These are phyloP conservation scores for Piliocolobus tephrosceles DNA, from an alignment of 2,113 vertebrate genomes.

Conservation along the genomic window DNA sequence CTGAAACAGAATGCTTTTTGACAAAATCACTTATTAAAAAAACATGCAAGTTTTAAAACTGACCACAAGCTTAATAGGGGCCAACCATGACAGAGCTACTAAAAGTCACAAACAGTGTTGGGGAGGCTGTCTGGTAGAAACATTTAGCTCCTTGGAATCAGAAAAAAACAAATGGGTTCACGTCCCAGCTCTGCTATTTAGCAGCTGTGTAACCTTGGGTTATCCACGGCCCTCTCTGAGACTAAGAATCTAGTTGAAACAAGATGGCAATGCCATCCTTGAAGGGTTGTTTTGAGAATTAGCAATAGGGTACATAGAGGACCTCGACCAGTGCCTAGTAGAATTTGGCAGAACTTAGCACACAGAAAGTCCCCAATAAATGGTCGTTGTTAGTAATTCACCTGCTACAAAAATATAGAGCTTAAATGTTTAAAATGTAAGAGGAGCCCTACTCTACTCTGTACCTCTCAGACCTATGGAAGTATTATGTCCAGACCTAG, in stretches of 20 bases:
- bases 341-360: background rate
- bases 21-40: background rate
- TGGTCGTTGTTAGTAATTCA: background rate
- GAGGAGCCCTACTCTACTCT: background rate
- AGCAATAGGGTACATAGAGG: background rate
- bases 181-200: background rate
- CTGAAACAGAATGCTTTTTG: background rate
- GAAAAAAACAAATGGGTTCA: background rate
- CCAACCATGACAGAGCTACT: background rate
- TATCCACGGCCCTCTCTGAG: background rate
- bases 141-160: background rate
- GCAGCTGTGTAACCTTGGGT: background rate
- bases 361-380: background rate
- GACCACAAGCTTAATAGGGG: background rate
- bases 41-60: background rate
- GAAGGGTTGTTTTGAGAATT: background rate
- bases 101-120: accelerated
- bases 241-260: background rate
- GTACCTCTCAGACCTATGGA: background rate
- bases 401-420: background rate
- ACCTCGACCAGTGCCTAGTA: background rate
- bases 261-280: background rate
- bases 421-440: background rate
- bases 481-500: background rate
- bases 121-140: background rate